These are phyloP conservation scores for Mungos mungo DNA, from an alignment of 2,113 vertebrate genomes.

Conservation along the genomic window DNA sequence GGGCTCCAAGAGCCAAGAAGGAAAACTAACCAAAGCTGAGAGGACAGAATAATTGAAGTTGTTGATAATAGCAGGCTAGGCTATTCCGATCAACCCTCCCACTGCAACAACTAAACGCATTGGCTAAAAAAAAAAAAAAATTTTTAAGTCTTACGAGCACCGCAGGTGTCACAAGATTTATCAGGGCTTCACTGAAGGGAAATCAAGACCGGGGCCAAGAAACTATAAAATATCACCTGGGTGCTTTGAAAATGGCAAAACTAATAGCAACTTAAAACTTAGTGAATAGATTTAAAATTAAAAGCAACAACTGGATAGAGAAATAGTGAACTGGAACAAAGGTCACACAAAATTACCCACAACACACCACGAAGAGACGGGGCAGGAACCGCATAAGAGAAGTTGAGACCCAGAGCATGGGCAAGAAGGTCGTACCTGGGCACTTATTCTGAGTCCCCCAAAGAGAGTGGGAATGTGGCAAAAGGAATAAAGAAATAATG, in stretches of 20 bases:
- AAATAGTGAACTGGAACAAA: not conserved
- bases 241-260: slow-evolving; percentile 1
- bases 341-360: not conserved
- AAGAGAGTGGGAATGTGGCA: not conserved
- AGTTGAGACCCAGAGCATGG: not conserved
- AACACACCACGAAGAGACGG: not conserved
- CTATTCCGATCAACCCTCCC: not conserved
- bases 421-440: not conserved
- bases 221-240: not conserved
- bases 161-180: not conserved
- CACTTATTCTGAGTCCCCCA: not conserved
- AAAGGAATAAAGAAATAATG: not conserved
- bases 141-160: not conserved
- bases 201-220: not conserved
- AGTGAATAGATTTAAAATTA: not conserved
- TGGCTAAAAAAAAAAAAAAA: not conserved
- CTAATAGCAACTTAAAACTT: not conserved
- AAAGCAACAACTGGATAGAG: not conserved
- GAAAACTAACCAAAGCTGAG: not conserved
- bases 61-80: not conserved
- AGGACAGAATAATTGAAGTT: not conserved
- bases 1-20: not conserved
- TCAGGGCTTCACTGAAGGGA: not conserved
- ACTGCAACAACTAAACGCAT: not conserved
- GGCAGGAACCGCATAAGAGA: not conserved